Evolutionary conservation across 2,797 vertebrate species (phyloP), one percentile per base, ranked within the genome.

Genomic region (Sebastes jordani): DNA sequence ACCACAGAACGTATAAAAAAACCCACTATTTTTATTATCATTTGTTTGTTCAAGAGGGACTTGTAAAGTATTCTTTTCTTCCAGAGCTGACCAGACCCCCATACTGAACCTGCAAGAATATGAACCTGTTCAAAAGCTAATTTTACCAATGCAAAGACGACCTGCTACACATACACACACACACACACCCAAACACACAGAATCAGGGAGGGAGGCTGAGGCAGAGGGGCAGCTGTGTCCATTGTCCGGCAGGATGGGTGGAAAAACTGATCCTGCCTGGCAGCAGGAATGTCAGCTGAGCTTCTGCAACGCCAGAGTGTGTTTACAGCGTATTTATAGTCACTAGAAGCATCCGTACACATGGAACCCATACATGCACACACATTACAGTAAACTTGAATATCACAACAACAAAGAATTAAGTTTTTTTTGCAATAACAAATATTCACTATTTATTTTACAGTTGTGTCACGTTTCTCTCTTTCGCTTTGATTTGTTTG

Each of bases 281-380:
- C 90, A 90, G 86, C 65, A 82, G 71, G 80, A 92, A 88, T 89
- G 93, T 89, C 93, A 92, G 91, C 91, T 81, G 89, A 90, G 91
- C 86, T 90, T 91, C 85, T 81, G 83, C 85, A 94, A 92, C 6
- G 73, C 80, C 78, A 82, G 74, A 78, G 74, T 87, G 90, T 89
- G 88, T 92, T 92, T 88, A 83, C 72, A 30, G 76, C 67, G 78
- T 94, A 95, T 95, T 95, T 91, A 92, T 94, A 95, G 92, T 83
- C 74, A 72, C 83, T 56, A 5, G 82, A 83, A 49, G 10, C 71
- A 80, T 77, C 30, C 60, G 76, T 80, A 80, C 76, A 78, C 65
- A 76, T 42, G n/a, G 14, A 84, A 23, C 14, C 55, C 10, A 59
- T 72, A 67, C 56, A 74, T 65, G 11, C 38, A 58, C 30, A 60